Conservation (phyloP, 2,797 vertebrate species). For the Premnoplex brunnescens region DNA sequence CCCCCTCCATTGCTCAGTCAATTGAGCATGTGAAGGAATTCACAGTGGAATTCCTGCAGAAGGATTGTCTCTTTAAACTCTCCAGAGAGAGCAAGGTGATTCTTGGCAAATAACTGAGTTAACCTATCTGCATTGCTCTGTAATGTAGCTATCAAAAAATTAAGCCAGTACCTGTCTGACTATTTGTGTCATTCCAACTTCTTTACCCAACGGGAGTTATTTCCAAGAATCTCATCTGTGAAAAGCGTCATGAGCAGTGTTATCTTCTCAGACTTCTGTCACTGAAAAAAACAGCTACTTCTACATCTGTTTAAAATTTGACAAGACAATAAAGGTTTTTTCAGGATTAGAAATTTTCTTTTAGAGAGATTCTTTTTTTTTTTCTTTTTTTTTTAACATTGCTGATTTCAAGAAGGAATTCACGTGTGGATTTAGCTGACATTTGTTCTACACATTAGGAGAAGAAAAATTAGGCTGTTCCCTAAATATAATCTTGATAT, state of each 20-base stretch:
- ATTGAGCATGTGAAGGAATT: background rate
- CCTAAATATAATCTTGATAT: slow-evolving; percentile 47
- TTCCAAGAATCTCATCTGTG: background rate
- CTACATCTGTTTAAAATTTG: background rate
- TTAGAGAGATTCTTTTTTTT: background rate
- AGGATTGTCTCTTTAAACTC: background rate
- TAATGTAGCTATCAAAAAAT: background rate
- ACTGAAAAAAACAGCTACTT: background rate
- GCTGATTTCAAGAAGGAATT: background rate
- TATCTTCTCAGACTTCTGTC: background rate
- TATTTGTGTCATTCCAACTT: background rate
- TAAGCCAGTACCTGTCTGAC: background rate
- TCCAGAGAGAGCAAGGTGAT: background rate
- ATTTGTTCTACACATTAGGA: background rate
- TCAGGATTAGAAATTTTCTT: background rate
- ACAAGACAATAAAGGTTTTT: background rate
- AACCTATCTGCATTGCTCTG: background rate
- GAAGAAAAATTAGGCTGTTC: slow-evolving; percentile 23
- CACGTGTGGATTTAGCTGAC: background rate
- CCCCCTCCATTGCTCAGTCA: background rate
- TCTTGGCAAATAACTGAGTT: background rate
- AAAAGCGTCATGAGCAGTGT: background rate
- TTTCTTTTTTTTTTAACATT: background rate
- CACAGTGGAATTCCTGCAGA: background rate
- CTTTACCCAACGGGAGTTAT: background rate